A percentile compares a stretch with the other conserved stretches of the same genome.
phyloP scores from a whole-genome alignment of 2,113 vertebrate genomes.

The Pitta sordida region DNA sequence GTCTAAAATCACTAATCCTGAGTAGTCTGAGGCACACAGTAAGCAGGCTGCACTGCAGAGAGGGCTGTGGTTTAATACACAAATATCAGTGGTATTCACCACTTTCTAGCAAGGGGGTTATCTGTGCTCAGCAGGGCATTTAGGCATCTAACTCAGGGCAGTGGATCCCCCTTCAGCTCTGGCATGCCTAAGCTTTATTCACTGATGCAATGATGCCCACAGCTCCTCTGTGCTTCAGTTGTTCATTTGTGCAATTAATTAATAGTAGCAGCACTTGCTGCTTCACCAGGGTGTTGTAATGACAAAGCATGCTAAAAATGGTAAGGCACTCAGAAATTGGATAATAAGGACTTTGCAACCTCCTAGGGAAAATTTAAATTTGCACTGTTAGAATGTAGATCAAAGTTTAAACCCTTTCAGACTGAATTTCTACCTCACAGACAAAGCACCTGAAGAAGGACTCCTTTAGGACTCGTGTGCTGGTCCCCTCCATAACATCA shows the following conservation, averaged over 20 bases:
- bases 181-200: not conserved
- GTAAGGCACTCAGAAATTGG: not conserved
- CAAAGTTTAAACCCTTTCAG: not conserved
- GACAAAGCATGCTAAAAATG: not conserved
- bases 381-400: fast-evolving
- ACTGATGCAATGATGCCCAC: not conserved
- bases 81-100: not conserved
- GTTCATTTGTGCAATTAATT: not conserved
- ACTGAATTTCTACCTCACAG: not conserved
- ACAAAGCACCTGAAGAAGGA: not conserved
- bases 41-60: not conserved
- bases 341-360: not conserved
- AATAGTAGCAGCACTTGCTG: not conserved
- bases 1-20: not conserved
- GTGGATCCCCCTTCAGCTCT: not conserved
- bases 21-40: not conserved
- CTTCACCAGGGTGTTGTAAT: not conserved
- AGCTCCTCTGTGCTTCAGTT: not conserved
- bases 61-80: not conserved
- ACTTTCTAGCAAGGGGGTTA: not conserved
- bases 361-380: not conserved
- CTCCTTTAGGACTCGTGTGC: not conserved
- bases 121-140: not conserved
- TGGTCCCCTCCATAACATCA: not conserved
- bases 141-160: not conserved